A percentile compares a stretch with the other conserved stretches of the same genome.
Evolutionary conservation across 2,113 vertebrate genomes (phyloP).

Genomic region (Prionailurus bengalensis): DNA sequence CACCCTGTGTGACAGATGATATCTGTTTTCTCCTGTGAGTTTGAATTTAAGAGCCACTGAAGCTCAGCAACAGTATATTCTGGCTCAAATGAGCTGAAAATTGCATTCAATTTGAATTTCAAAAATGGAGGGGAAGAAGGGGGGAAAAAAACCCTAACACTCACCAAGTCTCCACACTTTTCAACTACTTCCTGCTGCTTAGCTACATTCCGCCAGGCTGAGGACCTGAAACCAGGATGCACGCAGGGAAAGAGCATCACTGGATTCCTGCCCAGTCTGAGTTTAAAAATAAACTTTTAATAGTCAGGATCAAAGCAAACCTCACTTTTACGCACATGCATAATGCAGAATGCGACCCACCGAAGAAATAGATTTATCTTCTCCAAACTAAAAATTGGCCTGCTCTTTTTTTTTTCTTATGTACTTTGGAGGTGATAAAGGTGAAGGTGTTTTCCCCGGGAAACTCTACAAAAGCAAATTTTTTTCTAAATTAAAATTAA

Average conservation of each 20-base stretch:
- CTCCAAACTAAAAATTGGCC: slow-evolving; percentile 78
- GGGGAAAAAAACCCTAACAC: slow-evolving; percentile 63
- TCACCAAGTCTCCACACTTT: slow-evolving; percentile 81
- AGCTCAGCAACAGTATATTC: slow-evolving; percentile 93
- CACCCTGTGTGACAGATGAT: slow-evolving; percentile 90
- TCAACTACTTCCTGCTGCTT: slow-evolving; percentile 83
- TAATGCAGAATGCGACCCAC: slow-evolving; percentile 83
- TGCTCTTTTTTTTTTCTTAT: not conserved
- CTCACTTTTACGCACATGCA: slow-evolving; percentile 86
- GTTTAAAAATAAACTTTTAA: slow-evolving; percentile 91
- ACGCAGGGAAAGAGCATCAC: slow-evolving; percentile 85
- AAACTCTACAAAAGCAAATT: slow-evolving; percentile 71
- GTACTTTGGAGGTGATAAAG: slow-evolving; percentile 52
- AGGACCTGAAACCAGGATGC: slow-evolving; percentile 82
- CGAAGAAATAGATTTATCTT: slow-evolving; percentile 82
- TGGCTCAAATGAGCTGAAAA: slow-evolving; percentile 94
- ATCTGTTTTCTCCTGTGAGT: slow-evolving; percentile 91
- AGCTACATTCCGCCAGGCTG: slow-evolving; percentile 69
- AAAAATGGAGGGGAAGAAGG: slow-evolving; percentile 86
- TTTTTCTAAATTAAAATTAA: slow-evolving; percentile 71
- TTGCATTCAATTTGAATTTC: slow-evolving; percentile 95
- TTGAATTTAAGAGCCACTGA: slow-evolving; percentile 93
- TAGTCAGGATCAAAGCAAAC: slow-evolving; percentile 90
- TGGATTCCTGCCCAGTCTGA: slow-evolving; percentile 88
- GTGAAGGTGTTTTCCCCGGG: slow-evolving; percentile 61